Percentiles rank a stretch among this genome's conserved stretches.
phyloP scores from a whole-genome alignment of 2,113 vertebrate species.

The Shinisaurus crocodilurus region DNA sequence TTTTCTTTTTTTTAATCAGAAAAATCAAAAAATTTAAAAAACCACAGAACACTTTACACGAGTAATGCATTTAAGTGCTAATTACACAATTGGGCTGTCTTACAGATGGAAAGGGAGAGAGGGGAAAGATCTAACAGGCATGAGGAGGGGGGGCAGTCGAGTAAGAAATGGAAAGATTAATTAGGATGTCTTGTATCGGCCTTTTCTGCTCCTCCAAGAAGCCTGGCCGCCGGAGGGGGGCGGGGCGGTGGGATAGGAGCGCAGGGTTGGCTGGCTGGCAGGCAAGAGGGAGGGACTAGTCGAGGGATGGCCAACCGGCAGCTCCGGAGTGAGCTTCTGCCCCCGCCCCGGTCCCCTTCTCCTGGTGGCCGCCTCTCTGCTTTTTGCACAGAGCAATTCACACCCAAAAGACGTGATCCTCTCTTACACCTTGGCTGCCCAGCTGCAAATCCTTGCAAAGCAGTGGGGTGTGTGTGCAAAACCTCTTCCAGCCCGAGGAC shows the following conservation, averaged over 20 bases:
- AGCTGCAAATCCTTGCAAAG: too few species aligned
- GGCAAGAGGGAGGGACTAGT: not conserved
- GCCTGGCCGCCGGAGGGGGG: not conserved
- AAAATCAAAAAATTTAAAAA: not conserved
- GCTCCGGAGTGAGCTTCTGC: too few species aligned
- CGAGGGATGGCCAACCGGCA: too few species aligned
- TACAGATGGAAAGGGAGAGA: constrained; percentile 2
- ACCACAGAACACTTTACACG: constrained; percentile 27
- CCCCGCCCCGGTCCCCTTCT: not conserved
- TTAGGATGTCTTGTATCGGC: constrained; percentile 24
- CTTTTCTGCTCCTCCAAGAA: not conserved
- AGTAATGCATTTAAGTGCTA: constrained; percentile 59
- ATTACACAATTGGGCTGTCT: constrained; percentile 65
- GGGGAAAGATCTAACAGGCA: constrained; percentile 25
- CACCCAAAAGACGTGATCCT: too few species aligned
- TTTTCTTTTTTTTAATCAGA: constrained; percentile 31
- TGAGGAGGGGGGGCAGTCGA: not conserved
- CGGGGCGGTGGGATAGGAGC: not conserved
- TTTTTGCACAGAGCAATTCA: too few species aligned
- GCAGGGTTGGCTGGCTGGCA: not conserved
- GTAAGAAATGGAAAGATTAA: not conserved
- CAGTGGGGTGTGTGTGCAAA: too few species aligned
- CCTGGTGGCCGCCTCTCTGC: too few species aligned
- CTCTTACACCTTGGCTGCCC: too few species aligned
- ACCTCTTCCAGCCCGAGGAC: too few species aligned